These are phyloP conservation scores for Chelmon rostratus DNA, from an alignment of 2,797 vertebrate species.

Conservation along the genomic window DNA sequence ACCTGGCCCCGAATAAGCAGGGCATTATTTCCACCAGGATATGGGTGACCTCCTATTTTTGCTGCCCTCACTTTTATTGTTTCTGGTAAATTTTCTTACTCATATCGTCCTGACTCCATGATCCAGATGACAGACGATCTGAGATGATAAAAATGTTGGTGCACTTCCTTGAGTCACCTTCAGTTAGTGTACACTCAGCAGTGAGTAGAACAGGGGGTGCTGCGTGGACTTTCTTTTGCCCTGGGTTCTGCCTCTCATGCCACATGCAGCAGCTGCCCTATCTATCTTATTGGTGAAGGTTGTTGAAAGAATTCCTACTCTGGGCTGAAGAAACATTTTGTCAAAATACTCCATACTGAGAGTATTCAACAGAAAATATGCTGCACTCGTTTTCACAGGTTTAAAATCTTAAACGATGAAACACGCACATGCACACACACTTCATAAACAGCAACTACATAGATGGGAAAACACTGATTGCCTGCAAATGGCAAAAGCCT, in stretches of 20 bases:
- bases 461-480: neutral
- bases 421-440: neutral
- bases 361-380: neutral
- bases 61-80: neutral
- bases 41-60: neutral
- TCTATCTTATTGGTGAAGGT: constrained; percentile 3
- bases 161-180: neutral
- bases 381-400: neutral
- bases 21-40: neutral
- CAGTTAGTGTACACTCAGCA: neutral
- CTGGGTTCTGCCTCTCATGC: neutral
- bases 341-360: neutral
- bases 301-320: neutral
- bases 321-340: neutral
- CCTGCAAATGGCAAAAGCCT: neutral
- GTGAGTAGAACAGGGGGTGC: neutral
- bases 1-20: neutral
- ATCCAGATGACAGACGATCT: neutral
- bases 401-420: neutral
- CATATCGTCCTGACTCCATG: neutral
- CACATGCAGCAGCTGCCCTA: constrained; percentile 8
- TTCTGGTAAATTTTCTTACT: neutral
- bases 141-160: neutral
- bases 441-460: neutral
- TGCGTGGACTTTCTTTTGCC: neutral